Evolutionary conservation across 2,113 vertebrate species (phyloP).

Genomic region (human (Homo sapiens)): DNA sequence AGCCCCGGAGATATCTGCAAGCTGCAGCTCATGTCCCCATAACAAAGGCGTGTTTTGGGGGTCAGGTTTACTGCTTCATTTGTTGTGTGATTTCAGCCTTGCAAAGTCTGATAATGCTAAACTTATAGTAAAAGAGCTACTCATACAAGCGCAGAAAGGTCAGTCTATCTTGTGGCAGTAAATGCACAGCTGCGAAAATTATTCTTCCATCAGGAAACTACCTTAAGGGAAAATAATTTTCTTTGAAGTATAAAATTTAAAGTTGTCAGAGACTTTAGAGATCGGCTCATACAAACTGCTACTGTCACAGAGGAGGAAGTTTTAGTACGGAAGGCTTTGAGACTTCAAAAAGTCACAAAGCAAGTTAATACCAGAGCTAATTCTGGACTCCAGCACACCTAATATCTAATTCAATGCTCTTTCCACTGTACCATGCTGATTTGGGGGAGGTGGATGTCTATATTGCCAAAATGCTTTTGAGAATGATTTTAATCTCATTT

Average conservation of each 20-base stretch:
- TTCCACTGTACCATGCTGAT: not conserved
- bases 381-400: too few species aligned
- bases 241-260: constrained; percentile 50
- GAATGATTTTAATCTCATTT: not conserved
- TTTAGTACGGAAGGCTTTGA: not conserved
- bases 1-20: not conserved
- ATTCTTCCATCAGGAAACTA: not conserved
- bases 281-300: not conserved
- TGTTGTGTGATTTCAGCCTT: not conserved
- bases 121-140: not conserved
- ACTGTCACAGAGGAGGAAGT: not conserved
- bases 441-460: not conserved
- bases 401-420: not conserved
- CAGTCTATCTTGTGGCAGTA: not conserved
- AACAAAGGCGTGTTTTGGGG: not conserved
- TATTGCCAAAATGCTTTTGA: not conserved
- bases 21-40: not conserved
- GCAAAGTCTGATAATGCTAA: not conserved
- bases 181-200: not conserved
- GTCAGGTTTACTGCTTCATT: not conserved
- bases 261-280: constrained; percentile 11
- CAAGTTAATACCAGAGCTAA: not conserved
- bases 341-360: not conserved
- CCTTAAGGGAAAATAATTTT: constrained; percentile 38
- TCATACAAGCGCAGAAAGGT: not conserved